These are phyloP conservation scores for Toxotes jaculatrix DNA, from an alignment of 2,113 vertebrate species.

Conservation along the genomic window DNA sequence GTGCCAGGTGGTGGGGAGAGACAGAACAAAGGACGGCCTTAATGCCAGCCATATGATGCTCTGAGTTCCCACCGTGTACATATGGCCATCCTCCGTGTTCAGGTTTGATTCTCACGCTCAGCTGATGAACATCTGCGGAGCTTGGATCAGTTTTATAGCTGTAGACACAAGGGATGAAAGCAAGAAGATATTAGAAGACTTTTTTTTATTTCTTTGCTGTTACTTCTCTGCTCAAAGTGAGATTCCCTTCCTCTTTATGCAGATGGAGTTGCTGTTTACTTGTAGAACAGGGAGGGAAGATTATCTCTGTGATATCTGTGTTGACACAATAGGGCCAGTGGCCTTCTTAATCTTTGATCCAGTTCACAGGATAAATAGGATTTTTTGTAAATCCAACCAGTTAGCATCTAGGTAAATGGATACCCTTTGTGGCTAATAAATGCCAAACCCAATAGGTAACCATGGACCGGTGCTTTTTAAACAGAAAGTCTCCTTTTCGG, in stretches of 20 bases:
- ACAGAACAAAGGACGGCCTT: conserved; percentile 79
- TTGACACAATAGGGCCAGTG: conserved; percentile 53
- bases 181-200: too few relatives aligned
- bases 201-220: too few relatives aligned
- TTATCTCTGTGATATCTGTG: conserved; percentile 61
- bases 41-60: conserved; percentile 79
- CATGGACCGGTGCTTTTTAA: conserved; percentile 1
- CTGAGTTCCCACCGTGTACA: conserved; percentile 74
- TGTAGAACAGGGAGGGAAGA: conserved; percentile 59
- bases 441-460: neutral
- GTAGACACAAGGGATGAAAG: neutral
- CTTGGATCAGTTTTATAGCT: conserved; percentile 17
- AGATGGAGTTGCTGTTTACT: conserved; percentile 65
- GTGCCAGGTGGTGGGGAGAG: conserved; percentile 83
- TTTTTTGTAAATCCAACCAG: conserved; percentile 14
- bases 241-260: neutral
- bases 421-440: neutral
- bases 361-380: conserved; percentile 41
- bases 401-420: neutral
- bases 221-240: conserved; percentile 3
- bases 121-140: conserved; percentile 71
- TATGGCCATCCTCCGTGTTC: conserved; percentile 59
- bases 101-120: conserved; percentile 70
- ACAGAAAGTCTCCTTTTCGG: neutral
- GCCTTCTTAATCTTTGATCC: conserved; percentile 55